Percentiles rank a stretch among this genome's conserved stretches.
phyloP scores from a whole-genome alignment of 1,140 invertebrate species.

The Anoplolepis gracilipes region DNA sequence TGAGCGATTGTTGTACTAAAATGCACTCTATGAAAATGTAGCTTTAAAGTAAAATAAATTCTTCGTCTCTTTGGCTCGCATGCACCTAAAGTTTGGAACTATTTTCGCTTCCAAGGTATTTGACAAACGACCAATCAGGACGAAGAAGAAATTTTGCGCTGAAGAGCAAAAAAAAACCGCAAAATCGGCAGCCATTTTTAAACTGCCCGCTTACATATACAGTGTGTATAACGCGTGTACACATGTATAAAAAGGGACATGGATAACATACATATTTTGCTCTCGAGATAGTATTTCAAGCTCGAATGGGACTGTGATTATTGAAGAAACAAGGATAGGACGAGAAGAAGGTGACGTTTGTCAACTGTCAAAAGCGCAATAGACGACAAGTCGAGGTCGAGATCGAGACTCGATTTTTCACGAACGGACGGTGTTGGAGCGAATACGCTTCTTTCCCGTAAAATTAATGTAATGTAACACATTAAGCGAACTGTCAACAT shows the following conservation, averaged over 20 bases:
- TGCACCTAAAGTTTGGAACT: too few species aligned
- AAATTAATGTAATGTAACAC: conserved; percentile 78
- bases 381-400: not conserved
- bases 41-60: too few species aligned
- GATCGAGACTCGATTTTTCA: conserved; percentile 24
- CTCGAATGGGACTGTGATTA: conserved; percentile 66
- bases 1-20: too few species aligned
- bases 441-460: conserved; percentile 59
- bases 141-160: too few species aligned
- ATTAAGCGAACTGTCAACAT: conserved; percentile 80
- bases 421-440: conserved; percentile 65
- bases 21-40: too few species aligned
- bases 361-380: too few species aligned
- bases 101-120: too few species aligned
- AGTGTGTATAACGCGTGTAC: conserved; percentile 62
- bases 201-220: conserved; percentile 77
- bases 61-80: too few species aligned
- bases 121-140: too few species aligned
- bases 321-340: conserved; percentile 17
- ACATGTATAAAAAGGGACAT: conserved; percentile 64
- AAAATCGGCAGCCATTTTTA: conserved; percentile 81
- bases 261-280: conserved; percentile 63
- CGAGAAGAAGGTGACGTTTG: not conserved
- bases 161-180: too few species aligned
- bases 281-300: conserved; percentile 60